Evolutionary conservation across 2,113 vertebrate species (phyloP), one percentile per base, ranked within the genome.

Genomic region (Bagarius yarrelli): DNA sequence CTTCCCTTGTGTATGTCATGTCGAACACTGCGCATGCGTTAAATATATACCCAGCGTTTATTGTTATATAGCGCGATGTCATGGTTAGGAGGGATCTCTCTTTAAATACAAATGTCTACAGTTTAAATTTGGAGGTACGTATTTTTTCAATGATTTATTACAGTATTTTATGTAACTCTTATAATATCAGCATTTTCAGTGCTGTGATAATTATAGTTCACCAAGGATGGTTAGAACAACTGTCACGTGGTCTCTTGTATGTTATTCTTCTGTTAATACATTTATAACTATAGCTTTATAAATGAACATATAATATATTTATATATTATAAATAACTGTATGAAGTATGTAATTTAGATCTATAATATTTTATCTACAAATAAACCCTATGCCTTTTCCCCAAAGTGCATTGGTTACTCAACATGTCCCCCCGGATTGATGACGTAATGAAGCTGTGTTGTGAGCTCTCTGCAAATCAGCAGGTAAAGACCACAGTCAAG

Each of bases 371-470:
- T 64, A 18, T 53, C 15, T 25, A 30, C 21, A 25, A 25, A 59
- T 66, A 4, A 32, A 30, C 5, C 5, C 34, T 36, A 5, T 79
- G 32, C 4, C 13, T 70, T 47, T n/a, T 60, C 44, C 21, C 27
- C 25, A 81, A 21, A 60, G 2, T 80, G 40, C 4, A 21, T 34
- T 81, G 55, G 64, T 59, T 81, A 74, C 80, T 57, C 83, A 89
- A 80, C 21, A 97, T 97, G 95, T 86, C 92, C 2, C 2, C 94
- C 52, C 40, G 23, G 0, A 0, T 93, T 0, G 81, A 92, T 6
- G 95, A 95, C 11, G 82, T 97, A 30, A 94, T 97, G 93, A 84
- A 83, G 15, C 92, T 99, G 4, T 93, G 97, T 15, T 94, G 92
- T 85, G 92, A 91, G 6, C 16, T 98, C 0, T 95, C 95, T 0